Conservation (phyloP, 2,888 invertebrate species). For the Esperia sulphurella region DNA sequence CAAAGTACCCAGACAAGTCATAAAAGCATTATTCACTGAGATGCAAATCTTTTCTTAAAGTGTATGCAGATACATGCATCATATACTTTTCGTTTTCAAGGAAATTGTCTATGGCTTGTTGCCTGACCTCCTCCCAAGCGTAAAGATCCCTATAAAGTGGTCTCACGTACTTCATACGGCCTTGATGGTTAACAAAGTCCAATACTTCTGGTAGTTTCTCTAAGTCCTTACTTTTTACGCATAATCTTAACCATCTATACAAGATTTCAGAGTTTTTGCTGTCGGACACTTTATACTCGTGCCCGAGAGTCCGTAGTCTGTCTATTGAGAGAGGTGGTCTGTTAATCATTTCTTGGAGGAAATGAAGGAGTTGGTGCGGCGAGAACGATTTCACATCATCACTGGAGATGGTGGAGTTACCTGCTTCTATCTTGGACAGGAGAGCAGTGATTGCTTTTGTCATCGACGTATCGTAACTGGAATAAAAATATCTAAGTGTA, state of each 20-base stretch:
- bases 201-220: conserved; percentile 83
- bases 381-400: conserved; percentile 78
- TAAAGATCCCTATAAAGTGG: conserved; percentile 93
- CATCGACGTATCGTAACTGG: conserved; percentile 84
- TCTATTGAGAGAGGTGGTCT: conserved; percentile 68
- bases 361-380: conserved; percentile 83
- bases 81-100: conserved; percentile 83
- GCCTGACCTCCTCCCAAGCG: conserved; percentile 86
- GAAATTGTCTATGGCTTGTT: conserved; percentile 85
- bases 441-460: conserved; percentile 80
- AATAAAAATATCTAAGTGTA: conserved; percentile 14
- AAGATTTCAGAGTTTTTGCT: conserved; percentile 89
- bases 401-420: conserved; percentile 56
- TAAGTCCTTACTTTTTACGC: conserved; percentile 85
- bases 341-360: conserved; percentile 83
- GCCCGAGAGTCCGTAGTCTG: conserved; percentile 65
- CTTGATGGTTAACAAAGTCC: conserved; percentile 89
- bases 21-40: conserved; percentile 28
- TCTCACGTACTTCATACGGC: conserved; percentile 94
- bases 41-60: conserved; percentile 87
- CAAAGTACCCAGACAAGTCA: no score
- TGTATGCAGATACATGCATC: conserved; percentile 90
- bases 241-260: conserved; percentile 84
- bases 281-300: conserved; percentile 81
- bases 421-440: conserved; percentile 55